Base-by-base conservation (phyloP, 2,113 vertebrate species). In the Plestiodon gilberti region DNA sequence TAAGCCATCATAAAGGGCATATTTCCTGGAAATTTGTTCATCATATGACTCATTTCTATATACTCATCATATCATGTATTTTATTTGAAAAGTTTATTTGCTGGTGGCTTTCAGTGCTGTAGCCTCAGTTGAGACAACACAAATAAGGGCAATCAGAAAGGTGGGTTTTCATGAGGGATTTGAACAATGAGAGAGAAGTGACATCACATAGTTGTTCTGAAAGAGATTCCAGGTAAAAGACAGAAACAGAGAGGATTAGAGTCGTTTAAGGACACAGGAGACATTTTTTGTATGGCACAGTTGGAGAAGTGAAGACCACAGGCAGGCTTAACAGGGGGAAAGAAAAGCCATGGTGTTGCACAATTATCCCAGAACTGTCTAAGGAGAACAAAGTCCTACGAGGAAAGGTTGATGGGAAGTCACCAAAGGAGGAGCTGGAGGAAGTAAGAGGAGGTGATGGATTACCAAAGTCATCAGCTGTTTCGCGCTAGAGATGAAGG, bases 1-100 rank as follows among this genome's bases (percentile, higher is more conserved):
- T 76, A 10, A 91, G 62, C 79, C 25, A 48, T 52, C 52, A 35
- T 84, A 71, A 13, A 75, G 48, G 11, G 57, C 85, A 76, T 79
- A 23, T 43, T 22, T 1, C 1, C 1, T 71, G 7, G 5, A 43
- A 88, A 25, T 22, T 18, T 43, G 80, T 48, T 17, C 43, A 17
- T 57, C 69, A 28, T 22, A 65, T n/a, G 83, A 78, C 87, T 83
- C 48, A 0, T 40, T 86, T 79, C 43, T n/a, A 55, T 5, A 23
- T 82, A 0, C 40, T 85, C 40, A 14, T 69, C 1, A 70, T 33
- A 88, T 20, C 0, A 28, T 30, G 33, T 38, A 11, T 10, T 74
- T 4, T 74, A 35, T 69, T 57, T 79, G 28, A 79, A 33, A 92
- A 30, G 30, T 83, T 67, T 23, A 59, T 33, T 78, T 4, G 59